Evolutionary conservation across 2,888 invertebrate species (phyloP), one percentile per base, ranked within the genome.

Genomic region (Meloe dianella): DNA sequence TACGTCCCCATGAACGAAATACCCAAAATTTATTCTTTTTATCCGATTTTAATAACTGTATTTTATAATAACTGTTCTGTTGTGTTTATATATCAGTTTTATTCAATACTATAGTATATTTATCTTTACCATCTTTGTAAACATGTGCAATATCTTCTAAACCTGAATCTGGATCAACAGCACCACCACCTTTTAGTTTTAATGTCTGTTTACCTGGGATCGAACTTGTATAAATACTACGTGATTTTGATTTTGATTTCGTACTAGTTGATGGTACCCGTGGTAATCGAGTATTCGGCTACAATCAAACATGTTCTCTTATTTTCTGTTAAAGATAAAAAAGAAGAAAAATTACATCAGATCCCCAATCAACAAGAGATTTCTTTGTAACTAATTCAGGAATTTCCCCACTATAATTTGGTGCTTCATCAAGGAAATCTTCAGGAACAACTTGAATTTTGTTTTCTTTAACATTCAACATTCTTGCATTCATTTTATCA

Each of bases 31-130:
- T 86, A 12, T 86, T 84, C 22, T 82, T 83, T 0, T 79, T 83
- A 79, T 97, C 95, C 4, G 90, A 84, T 80, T 96, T 89, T 61
- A 99, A 85, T 59, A 98, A 83, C 82, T 99, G 98, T 61, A 99
- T 77, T 80, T 98, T 98, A 85, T 98, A 99, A 83, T 87, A 99
- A 2, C 96, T 96, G 84, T 99, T 99, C 80, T 92, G 93, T 73
- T 94, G 92, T 1, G 86, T 87, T 71, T 93, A 91, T 32, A 98
- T 88, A 81, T 98, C 97, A 0, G 96, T 95, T 72, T 91, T 84
- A 12, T 93, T 92, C 5, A 98, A 88, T 0, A 95, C 92, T 30
- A 87, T 91, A n/a, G 89, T 92, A 82, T 90, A 96, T 73, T 91
- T 89, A 29, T 86, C 87, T 0, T 85, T 80, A 0, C 79, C 79